Base-by-base conservation (phyloP, 2,797 vertebrate species). In the Pipistrellus pipistrellus region DNA sequence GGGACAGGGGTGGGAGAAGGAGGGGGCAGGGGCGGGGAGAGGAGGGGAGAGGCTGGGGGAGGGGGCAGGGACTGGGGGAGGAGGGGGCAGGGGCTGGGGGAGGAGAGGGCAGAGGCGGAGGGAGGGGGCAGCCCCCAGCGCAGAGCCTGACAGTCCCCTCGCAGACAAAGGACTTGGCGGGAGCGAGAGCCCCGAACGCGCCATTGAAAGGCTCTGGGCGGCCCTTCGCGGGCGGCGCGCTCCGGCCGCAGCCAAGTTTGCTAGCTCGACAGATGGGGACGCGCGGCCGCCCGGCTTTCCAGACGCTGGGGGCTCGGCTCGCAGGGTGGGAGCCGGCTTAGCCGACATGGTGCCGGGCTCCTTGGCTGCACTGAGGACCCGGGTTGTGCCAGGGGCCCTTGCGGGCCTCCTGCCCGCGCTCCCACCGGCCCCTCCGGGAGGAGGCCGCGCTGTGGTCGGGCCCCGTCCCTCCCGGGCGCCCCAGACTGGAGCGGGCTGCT, bases 151-250 rank as follows among this genome's bases (percentile, higher is more conserved):
- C 96, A 23, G 95, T 53, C 82, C 91, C 78, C 88, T 35, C 25
- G 84, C 20, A 97, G 94, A 97, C 94, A 96, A 97, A 97, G 97
- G 90, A 64, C 83, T 82, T 90, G 94, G 97, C 88, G 88, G 95
- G 95, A 90, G 92, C 35, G 15, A 82, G 97, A 84, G 32, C 92
- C 90, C 93, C 72, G 59, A 80, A 64, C 9, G 94, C 77, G 87
- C 93, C 9, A 10, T 48, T 69, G 83, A 84, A 89, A 89, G 84
- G 53, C 59, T n/a, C 6, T 0, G 2, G 66, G 68, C 59, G 48
- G 82, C 82, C 68, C 91, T 62, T 85, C 46, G 35, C 76, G 53
- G 51, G 88, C 94, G 25, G 92, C 32, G 83, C 82, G 13, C 91
- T n/a, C 41, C 3, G 46, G 9, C 41, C 46, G 59, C 68, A 14